phyloP scores from a whole-genome alignment of 1,140 invertebrate species.

The Macrotrachela quadricornifera region DNA sequence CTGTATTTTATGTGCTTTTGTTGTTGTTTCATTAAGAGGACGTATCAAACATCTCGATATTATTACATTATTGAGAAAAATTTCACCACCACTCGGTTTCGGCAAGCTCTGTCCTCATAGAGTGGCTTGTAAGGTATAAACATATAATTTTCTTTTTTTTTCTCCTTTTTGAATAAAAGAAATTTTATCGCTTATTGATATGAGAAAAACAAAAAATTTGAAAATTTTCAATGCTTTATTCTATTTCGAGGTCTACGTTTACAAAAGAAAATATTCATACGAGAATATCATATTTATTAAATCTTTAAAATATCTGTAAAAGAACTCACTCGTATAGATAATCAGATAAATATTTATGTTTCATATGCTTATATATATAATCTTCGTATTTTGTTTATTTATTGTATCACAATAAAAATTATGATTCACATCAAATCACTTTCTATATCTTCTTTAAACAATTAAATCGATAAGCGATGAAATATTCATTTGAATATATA shows the following conservation, averaged over 20 bases:
- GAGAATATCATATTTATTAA: background rate
- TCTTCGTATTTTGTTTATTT: too few relatives aligned
- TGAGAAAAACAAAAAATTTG: too few relatives aligned
- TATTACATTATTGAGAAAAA: constrained; percentile 84
- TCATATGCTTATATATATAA: too few relatives aligned
- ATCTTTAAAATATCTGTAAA: background rate
- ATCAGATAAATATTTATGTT: too few relatives aligned
- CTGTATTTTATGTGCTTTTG: too few relatives aligned
- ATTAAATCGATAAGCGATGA: too few relatives aligned
- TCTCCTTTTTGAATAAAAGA: background rate
- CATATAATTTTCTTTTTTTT: too few relatives aligned
- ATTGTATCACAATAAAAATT: too few relatives aligned
- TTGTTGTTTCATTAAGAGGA: constrained; percentile 43
- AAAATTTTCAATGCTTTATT: too few relatives aligned
- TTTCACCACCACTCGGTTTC: constrained; percentile 92
- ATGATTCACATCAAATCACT: too few relatives aligned
- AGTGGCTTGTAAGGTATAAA: constrained; percentile 93
- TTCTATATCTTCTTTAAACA: too few relatives aligned
- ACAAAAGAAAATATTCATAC: background rate
- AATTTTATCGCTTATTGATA: background rate
- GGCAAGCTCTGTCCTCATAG: constrained; percentile 96
- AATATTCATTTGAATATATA: too few relatives aligned
- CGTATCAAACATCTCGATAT: constrained; percentile 97
- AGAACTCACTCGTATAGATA: background rate
- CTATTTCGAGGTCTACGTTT: background rate